These are phyloP conservation scores for Blennius ocellaris DNA, from an alignment of 2,113 vertebrate species.

Conservation along the genomic window DNA sequence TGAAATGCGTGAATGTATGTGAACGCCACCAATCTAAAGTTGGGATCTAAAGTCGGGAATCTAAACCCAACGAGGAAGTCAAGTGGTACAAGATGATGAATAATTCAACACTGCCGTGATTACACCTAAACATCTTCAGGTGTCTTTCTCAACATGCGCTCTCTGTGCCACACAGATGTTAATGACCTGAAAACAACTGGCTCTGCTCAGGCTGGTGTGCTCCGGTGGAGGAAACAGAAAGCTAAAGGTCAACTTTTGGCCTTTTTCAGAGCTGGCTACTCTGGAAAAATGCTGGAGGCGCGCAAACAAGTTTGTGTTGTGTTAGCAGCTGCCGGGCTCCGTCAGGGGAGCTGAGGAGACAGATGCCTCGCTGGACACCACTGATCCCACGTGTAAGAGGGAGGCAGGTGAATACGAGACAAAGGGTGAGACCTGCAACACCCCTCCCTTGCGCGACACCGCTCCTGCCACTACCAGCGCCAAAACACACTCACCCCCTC, in stretches of 20 bases:
- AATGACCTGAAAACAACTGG: slow-evolving; percentile 9
- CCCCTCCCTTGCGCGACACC: slow-evolving; percentile 11
- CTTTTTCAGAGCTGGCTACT: slow-evolving; percentile 50
- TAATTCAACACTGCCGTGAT: not conserved
- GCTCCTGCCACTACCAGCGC: not conserved
- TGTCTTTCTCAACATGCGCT: not conserved
- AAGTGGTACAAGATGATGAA: no score
- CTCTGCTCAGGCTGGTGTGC: not conserved
- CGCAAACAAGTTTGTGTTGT: slow-evolving; percentile 32
- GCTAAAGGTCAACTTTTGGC: slow-evolving; percentile 59
- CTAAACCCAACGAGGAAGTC: no score
- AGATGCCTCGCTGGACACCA: slow-evolving; percentile 5
- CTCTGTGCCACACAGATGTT: slow-evolving; percentile 14
- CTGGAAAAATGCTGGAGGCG: slow-evolving; percentile 24
- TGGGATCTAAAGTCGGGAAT: no score
- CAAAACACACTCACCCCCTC: not conserved
- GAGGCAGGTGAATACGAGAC: slow-evolving; percentile 41
- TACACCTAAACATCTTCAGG: slow-evolving; percentile 6
- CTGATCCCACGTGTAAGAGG: slow-evolving; percentile 45
- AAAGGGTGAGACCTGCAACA: slow-evolving; percentile 37
- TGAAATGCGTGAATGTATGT: no score
- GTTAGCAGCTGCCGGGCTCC: slow-evolving; percentile 56
- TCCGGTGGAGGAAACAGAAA: slow-evolving; percentile 18
- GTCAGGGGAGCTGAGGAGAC: slow-evolving; percentile 29
- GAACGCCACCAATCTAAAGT: no score